phyloP scores from a whole-genome alignment of 1,140 invertebrate genomes.

The Schlechtendalia chinensis region DNA sequence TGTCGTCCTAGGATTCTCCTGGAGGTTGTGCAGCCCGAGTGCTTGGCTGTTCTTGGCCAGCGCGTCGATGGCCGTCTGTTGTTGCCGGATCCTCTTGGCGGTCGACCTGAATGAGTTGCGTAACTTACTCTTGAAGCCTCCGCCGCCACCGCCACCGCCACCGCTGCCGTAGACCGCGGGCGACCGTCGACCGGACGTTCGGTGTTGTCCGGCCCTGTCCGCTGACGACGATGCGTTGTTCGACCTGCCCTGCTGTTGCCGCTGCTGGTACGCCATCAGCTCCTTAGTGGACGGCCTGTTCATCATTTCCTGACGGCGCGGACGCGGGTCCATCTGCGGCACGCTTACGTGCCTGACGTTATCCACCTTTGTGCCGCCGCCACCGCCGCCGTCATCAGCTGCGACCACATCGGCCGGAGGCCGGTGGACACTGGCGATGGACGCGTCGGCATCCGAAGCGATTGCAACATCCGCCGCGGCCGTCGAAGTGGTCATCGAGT shows the following conservation, averaged over 20 bases:
- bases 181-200: neutral
- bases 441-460: neutral
- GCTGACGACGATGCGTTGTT: neutral
- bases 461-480: too few species aligned
- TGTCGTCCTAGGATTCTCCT: slow-evolving; percentile 5
- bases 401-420: neutral
- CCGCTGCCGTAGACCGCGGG: neutral
- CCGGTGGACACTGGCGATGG: neutral
- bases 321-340: neutral
- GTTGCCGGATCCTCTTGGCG: slow-evolving; percentile 26
- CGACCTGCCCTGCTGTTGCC: neutral
- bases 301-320: neutral
- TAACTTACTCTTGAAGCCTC: slow-evolving; percentile 20
- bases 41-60: slow-evolving; percentile 25
- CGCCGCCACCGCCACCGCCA: neutral
- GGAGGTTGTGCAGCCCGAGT: slow-evolving; percentile 11
- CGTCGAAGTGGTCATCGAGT: neutral
- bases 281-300: slow-evolving; percentile 3
- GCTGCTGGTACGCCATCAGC: neutral
- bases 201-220: neutral
- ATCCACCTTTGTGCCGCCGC: neutral
- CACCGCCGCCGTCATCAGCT: neutral
- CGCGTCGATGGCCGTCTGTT: slow-evolving; percentile 28
- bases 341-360: neutral
- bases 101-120: slow-evolving; percentile 30